A percentile compares a stretch with the other conserved stretches of the same genome.
These are phyloP conservation scores for Gastrophysa polygoni DNA, from an alignment of 2,888 invertebrate species.

Conservation along the genomic window DNA sequence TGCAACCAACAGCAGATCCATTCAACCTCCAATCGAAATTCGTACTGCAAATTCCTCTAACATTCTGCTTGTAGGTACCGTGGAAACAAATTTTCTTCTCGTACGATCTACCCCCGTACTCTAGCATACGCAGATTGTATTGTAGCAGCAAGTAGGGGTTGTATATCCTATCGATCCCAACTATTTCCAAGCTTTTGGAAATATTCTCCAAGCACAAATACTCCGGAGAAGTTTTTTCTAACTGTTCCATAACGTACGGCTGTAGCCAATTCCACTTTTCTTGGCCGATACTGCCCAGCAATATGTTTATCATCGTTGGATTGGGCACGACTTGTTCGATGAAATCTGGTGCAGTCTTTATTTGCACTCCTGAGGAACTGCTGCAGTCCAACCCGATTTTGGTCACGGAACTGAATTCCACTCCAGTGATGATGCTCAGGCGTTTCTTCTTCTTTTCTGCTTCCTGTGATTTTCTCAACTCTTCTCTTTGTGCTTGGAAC, in stretches of 20 bases:
- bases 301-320: not conserved
- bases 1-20: slow-evolving; percentile 22
- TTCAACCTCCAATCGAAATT: slow-evolving; percentile 49
- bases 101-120: not conserved
- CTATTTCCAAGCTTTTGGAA: not conserved
- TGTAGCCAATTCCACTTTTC: not conserved
- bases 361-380: not conserved
- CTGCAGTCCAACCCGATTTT: not conserved
- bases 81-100: slow-evolving; percentile 41
- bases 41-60: slow-evolving; percentile 40
- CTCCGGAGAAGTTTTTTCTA: not conserved
- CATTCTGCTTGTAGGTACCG: slow-evolving; percentile 40
- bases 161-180: slow-evolving; percentile 2
- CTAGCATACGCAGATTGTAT: slow-evolving; percentile 9
- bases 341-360: no score
- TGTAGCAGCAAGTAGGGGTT: slow-evolving; percentile 15
- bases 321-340: not conserved
- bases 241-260: not conserved
- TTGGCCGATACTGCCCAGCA: not conserved
- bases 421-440: not conserved
- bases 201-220: not conserved
- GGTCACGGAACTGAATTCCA: not conserved
- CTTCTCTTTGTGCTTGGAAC: not conserved
- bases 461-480: not conserved
- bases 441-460: not conserved